Percentiles rank a stretch among this genome's conserved stretches.
Evolutionary conservation across 2,113 vertebrate species (phyloP).

Genomic region (Heterocephalus glaber): DNA sequence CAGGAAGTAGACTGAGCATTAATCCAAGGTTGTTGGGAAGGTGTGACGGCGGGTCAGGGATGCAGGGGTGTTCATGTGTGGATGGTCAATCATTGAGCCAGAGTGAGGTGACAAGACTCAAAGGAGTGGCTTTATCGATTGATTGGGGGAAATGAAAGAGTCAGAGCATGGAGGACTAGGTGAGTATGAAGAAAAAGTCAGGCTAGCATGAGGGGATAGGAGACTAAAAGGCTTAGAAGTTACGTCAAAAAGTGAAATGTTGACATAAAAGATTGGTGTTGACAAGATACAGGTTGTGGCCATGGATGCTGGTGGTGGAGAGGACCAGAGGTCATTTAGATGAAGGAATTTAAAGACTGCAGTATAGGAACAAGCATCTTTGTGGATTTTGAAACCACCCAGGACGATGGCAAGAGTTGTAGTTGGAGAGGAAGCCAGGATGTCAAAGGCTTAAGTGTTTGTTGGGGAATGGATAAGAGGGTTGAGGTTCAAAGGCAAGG

Average conservation of each 20-base stretch:
- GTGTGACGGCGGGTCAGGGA: neutral
- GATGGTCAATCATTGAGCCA: neutral
- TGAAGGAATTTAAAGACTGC: neutral
- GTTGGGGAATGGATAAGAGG: neutral
- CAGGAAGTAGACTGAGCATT: constrained; percentile 21
- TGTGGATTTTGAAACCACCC: neutral
- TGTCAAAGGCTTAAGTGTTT: neutral
- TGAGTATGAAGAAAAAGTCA: neutral
- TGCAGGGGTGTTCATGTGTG: neutral
- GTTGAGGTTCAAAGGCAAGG: neutral
- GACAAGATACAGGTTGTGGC: neutral
- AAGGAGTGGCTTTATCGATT: neutral
- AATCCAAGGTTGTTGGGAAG: neutral
- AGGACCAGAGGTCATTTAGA: neutral
- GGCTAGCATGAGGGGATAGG: neutral
- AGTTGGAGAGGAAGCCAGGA: neutral
- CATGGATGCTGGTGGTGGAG: neutral
- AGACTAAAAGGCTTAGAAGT: neutral
- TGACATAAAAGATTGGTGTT: constrained; percentile 22
- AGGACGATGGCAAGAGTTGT: neutral
- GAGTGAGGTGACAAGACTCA: neutral
- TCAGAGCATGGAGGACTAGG: neutral
- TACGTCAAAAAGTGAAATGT: constrained; percentile 15
- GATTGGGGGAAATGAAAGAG: constrained; percentile 1
- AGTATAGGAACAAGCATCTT: neutral